Evolutionary conservation across 2,888 invertebrate genomes (phyloP), one percentile per base, ranked within the genome.

Genomic region (Pyrochroa serraticornis): DNA sequence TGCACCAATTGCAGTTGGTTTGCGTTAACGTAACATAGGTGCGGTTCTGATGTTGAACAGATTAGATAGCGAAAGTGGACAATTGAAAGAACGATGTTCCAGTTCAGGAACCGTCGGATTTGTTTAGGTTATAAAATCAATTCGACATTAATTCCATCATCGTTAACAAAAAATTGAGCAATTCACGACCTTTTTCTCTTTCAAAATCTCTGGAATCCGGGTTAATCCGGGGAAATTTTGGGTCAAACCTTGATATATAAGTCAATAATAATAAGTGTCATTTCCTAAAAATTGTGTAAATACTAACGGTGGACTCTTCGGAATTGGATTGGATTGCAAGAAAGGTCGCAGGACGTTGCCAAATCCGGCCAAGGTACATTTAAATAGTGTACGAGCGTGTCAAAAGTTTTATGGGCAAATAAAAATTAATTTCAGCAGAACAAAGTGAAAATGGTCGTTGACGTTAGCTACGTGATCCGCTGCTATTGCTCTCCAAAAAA

Each of bases 1-100:
- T 45, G 43, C 53, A 22, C 22, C 22, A 22, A 22, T 22, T 22
- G 22, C 22, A 22, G 2, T 22, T 22, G 22, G 6, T 46, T 46
- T 46, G 46, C 46, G 53, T 53, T 45, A 39, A 53, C 41, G 39
- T 55, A 50, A 50, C 34, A 45, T 54, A 62, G 67, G 63, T 64
- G 65, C 64, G 67, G 62, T 55, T 48, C 47, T 47, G 63, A 62
- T 62, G 66, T 65, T 63, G 60, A 66, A 64, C 63, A 64, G 63
- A 61, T 63, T 64, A 45, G 55, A 61, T 61, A 64, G 62, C 63
- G 65, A 65, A 67, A 67, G 65, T 60, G 57, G 22, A 53, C 44
- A 41, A 53, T 6, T 12, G 35, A 34, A 46, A 51, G 46, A 53
- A 53, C 46, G 53, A 53, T 53, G 46, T 14, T 53, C 53, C 46